These are phyloP conservation scores for Gallinago stenura DNA, from an alignment of 2,797 vertebrate species.

Conservation along the genomic window DNA sequence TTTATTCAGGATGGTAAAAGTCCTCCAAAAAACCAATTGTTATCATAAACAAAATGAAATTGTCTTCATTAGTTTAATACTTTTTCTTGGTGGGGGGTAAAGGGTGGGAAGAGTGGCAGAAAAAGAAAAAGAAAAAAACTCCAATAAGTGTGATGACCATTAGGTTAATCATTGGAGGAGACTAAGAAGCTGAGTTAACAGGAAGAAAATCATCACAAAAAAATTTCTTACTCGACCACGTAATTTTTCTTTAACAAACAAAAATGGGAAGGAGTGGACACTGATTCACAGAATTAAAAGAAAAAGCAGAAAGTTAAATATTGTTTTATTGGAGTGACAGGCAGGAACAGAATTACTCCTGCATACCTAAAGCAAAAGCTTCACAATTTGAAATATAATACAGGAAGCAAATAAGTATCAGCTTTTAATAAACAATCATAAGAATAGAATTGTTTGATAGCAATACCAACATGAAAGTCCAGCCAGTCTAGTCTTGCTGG, in stretches of 20 bases:
- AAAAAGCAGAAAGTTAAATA: not conserved
- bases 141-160: not conserved
- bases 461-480: not conserved
- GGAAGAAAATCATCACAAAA: not conserved
- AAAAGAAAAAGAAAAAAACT: not conserved
- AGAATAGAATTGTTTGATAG: not conserved
- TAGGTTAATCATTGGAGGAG: not conserved
- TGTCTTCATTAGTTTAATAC: not conserved
- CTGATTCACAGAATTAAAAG: not conserved
- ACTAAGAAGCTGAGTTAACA: not conserved
- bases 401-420: not conserved
- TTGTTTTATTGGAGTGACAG: not conserved
- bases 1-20: not conserved
- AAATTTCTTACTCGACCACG: not conserved
- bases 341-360: not conserved
- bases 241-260: not conserved
- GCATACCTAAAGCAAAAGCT: not conserved
- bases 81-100: not conserved
- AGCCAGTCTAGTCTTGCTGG: not conserved
- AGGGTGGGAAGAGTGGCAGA: not conserved
- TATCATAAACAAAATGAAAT: not conserved
- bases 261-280: not conserved
- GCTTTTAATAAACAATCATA: not conserved
- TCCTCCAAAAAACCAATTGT: not conserved
- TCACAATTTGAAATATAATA: not conserved